Conservation (phyloP, 2,797 vertebrate species). For the Eulemur coronatus region DNA sequence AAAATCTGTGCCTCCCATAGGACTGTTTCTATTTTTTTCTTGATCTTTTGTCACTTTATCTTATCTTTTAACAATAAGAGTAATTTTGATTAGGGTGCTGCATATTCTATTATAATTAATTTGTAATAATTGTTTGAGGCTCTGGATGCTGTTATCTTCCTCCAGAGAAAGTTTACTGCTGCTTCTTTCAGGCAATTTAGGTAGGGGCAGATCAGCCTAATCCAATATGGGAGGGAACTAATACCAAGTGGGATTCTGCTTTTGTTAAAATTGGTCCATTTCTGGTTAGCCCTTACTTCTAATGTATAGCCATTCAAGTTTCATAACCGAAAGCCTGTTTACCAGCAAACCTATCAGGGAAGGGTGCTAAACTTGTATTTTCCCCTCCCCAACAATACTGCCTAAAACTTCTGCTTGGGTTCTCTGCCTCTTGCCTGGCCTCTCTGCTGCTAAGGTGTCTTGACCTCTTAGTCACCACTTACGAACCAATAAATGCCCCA, state of each 20-base stretch:
- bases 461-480: not conserved
- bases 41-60: not conserved
- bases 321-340: not conserved
- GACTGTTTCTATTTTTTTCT: not conserved
- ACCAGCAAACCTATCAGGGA: not conserved
- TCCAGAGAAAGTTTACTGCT: not conserved
- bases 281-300: not conserved
- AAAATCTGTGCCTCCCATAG: not conserved
- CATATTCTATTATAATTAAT: not conserved
- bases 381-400: not conserved
- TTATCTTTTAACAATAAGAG: not conserved
- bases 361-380: not conserved
- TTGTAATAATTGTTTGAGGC: not conserved
- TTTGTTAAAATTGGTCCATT: not conserved
- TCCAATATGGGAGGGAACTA: not conserved
- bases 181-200: not conserved
- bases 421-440: not conserved
- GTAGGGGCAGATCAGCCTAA: not conserved
- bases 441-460: not conserved
- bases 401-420: not conserved
- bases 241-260: not conserved
- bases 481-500: not conserved
- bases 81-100: not conserved
- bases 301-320: not conserved
- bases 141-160: not conserved